Percentiles rank a stretch among this genome's conserved stretches.
These are phyloP conservation scores for Diglossa brunneiventris DNA, from an alignment of 2,113 vertebrate species.

Conservation along the genomic window DNA sequence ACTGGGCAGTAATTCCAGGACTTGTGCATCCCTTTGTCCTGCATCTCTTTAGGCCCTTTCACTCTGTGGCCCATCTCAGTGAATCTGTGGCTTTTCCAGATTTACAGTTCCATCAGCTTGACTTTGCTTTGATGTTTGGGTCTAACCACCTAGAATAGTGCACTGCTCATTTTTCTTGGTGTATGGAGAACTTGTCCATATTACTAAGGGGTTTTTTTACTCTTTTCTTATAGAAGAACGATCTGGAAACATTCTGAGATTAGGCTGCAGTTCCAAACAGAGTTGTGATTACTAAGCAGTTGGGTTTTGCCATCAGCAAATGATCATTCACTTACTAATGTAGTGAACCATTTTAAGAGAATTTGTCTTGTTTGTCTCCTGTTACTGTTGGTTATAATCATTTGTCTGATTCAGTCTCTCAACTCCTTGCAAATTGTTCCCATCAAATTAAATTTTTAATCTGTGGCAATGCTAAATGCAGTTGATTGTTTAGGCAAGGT, in stretches of 20 bases:
- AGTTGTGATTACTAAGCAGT: background rate
- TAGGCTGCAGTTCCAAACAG: background rate
- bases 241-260: background rate
- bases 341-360: background rate
- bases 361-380: background rate
- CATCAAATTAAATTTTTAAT: conserved; percentile 41
- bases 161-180: background rate
- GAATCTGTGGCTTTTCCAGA: background rate
- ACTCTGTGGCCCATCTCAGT: background rate
- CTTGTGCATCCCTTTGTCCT: background rate
- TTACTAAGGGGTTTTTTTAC: background rate
- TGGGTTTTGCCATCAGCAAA: background rate
- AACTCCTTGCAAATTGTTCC: conserved; percentile 1
- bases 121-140: background rate
- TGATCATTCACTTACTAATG: background rate
- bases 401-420: background rate
- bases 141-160: background rate
- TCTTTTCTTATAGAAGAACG: background rate
- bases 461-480: background rate
- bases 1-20: background rate
- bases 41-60: background rate
- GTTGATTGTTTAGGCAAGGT: background rate
- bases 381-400: background rate
- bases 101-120: background rate
- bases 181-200: background rate